Conservation (phyloP, 2,113 vertebrate species). For the Malurus elegans region DNA sequence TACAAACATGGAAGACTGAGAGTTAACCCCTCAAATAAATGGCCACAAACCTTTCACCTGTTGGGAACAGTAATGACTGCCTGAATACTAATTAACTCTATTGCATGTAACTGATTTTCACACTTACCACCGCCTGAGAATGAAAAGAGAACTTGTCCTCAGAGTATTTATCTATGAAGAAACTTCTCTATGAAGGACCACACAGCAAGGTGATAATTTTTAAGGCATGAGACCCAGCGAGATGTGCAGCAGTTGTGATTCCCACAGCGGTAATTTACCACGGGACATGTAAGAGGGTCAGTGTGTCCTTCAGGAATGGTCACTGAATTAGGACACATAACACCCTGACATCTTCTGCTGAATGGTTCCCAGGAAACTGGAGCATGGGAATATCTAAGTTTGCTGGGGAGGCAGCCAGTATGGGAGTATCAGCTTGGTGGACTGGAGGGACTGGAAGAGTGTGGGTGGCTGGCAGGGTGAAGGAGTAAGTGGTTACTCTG, state of each 20-base stretch:
- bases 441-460: neutral
- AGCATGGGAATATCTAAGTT: neutral
- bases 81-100: neutral
- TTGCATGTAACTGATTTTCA: neutral
- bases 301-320: neutral
- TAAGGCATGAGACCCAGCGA: neutral
- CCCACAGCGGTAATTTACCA: conserved; percentile 11
- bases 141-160: neutral
- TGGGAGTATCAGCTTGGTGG: neutral
- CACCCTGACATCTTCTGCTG: neutral
- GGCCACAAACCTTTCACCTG: neutral
- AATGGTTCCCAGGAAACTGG: neutral
- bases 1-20: neutral
- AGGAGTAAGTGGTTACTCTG: neutral
- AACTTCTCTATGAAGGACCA: neutral
- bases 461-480: neutral
- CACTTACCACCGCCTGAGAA: neutral
- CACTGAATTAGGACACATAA: neutral
- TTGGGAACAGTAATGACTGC: neutral
- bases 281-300: neutral
- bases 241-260: neutral
- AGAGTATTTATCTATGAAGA: neutral
- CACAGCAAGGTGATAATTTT: neutral
- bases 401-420: neutral
- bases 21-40: neutral